Conservation (phyloP, 2,797 vertebrate species). For the Streptopelia turtur region DNA sequence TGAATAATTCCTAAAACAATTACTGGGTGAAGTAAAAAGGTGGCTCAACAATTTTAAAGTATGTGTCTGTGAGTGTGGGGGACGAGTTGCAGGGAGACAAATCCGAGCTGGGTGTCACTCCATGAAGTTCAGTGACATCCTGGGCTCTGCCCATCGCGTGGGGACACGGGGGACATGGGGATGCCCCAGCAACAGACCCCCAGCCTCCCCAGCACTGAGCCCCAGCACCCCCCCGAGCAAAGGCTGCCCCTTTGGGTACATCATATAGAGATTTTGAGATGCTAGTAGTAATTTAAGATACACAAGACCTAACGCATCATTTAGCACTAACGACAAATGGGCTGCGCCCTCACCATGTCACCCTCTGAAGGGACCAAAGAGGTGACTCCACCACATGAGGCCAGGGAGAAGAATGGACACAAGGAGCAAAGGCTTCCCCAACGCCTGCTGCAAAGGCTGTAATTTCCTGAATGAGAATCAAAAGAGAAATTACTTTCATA, state of each 20-base stretch:
- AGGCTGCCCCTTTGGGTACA: background rate
- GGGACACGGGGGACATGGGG: rapidly evolving
- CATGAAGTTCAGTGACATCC: rapidly evolving
- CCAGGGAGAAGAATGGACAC: rapidly evolving
- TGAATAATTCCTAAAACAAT: constrained; percentile 43
- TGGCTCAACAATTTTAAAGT: background rate
- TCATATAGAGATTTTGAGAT: rapidly evolving
- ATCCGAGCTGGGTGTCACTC: rapidly evolving
- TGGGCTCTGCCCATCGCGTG: rapidly evolving
- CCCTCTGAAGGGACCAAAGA: background rate
- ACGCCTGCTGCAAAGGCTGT: background rate
- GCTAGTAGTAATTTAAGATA: no score
- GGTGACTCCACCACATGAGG: background rate
- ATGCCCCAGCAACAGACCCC: background rate
- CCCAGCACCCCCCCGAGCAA: rapidly evolving
- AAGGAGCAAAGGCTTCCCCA: background rate
- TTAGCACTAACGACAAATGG: background rate
- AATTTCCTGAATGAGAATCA: background rate
- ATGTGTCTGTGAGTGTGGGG: background rate
- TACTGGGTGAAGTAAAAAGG: background rate
- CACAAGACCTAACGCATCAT: rapidly evolving
- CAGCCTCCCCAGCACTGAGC: rapidly evolving
- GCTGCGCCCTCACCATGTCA: background rate
- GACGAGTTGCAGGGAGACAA: background rate
- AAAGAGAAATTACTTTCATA: background rate